Conservation (phyloP, 2,113 vertebrate genomes). For the Aldabrachelys gigantea region DNA sequence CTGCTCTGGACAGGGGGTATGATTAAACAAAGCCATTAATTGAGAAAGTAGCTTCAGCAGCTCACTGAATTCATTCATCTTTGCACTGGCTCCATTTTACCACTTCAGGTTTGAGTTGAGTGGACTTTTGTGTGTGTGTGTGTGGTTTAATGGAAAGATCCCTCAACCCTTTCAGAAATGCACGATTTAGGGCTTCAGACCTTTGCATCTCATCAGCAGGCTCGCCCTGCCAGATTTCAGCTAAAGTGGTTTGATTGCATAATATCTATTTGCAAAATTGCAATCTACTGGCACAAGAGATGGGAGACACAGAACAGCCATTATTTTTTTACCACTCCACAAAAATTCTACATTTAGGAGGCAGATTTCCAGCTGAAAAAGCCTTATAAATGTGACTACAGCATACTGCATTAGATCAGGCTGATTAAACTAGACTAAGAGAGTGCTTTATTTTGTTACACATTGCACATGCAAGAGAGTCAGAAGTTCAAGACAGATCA, state of each 20-base stretch:
- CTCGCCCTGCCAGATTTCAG: constrained; percentile 65
- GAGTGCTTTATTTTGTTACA: not conserved
- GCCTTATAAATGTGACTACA: constrained; percentile 62
- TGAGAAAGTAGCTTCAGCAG: constrained; percentile 77
- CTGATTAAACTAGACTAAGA: constrained; percentile 66
- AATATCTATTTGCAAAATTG: constrained; percentile 80
- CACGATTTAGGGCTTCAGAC: constrained; percentile 51
- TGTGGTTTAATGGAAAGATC: not conserved
- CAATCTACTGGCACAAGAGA: constrained; percentile 75
- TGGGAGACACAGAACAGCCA: constrained; percentile 55
- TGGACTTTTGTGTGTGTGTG: not conserved
- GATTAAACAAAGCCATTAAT: constrained; percentile 87
- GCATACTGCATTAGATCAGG: constrained; percentile 64
- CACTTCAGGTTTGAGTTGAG: constrained; percentile 29
- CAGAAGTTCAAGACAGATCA: not conserved
- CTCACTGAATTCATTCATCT: constrained; percentile 48
- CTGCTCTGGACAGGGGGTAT: constrained; percentile 89
- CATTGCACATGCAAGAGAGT: not conserved
- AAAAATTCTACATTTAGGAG: constrained; percentile 76
- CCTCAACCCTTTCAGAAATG: constrained; percentile 6
- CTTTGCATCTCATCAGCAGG: constrained; percentile 75
- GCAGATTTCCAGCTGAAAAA: constrained; percentile 70
- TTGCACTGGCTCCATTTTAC: constrained; percentile 37
- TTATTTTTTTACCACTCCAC: constrained; percentile 64
- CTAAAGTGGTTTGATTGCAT: constrained; percentile 81